These are phyloP conservation scores for Meda fulgida DNA, from an alignment of 2,797 vertebrate species.

Conservation along the genomic window DNA sequence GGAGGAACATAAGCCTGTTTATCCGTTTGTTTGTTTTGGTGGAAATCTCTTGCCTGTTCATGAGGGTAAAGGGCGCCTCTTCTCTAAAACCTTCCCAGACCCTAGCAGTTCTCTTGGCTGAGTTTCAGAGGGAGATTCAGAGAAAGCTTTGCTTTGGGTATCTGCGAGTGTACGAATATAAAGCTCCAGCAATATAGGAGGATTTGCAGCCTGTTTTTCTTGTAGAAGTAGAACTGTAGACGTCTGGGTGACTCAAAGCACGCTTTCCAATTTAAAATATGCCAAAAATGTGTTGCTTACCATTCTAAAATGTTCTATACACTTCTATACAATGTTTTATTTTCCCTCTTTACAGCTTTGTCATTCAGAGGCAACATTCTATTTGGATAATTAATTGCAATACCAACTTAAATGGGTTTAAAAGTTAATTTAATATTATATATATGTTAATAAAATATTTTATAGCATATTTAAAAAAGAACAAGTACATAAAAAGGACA, in stretches of 20 bases:
- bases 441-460: too few relatives aligned
- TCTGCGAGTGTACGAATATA: constrained; percentile 26
- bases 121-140: neutral
- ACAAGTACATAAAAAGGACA: neutral
- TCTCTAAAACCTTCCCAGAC: constrained; percentile 41
- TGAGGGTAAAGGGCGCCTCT: constrained; percentile 35
- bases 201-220: neutral
- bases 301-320: neutral
- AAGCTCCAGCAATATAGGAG: constrained; percentile 22
- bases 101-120: constrained; percentile 20
- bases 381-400: too few relatives aligned
- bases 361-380: too few relatives aligned
- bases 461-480: neutral
- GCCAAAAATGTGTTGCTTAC: neutral
- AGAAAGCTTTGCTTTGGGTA: constrained; percentile 15
- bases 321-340: neutral
- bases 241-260: neutral
- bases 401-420: too few relatives aligned
- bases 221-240: neutral
- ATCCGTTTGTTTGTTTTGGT: constrained; percentile 49
- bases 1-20: constrained; percentile 38
- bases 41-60: constrained; percentile 46
- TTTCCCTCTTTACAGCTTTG: too few relatives aligned
- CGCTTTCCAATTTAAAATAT: neutral
- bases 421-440: too few relatives aligned